These are phyloP conservation scores for Brachionus sp. DNA, from an alignment of 1,140 invertebrate genomes.

Conservation along the genomic window DNA sequence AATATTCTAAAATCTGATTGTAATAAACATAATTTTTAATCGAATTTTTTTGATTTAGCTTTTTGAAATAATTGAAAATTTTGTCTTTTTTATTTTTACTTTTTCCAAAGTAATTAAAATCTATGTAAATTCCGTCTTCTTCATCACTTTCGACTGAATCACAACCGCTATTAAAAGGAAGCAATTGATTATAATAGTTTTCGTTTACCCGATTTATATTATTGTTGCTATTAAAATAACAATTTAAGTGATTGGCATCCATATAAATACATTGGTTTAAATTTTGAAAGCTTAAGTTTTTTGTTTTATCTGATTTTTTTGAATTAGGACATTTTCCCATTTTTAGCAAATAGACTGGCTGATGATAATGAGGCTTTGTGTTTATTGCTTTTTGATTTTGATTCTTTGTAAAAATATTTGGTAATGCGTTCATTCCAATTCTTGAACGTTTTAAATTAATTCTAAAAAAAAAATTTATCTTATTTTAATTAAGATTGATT, in stretches of 20 bases:
- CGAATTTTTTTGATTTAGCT: background rate
- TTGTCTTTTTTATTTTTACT: conserved; percentile 28
- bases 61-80: conserved; percentile 35
- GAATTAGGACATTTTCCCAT: background rate
- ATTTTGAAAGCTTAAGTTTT: conserved; percentile 16
- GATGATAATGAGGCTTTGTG: background rate
- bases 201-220: background rate
- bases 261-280: conserved; percentile 9
- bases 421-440: conserved; percentile 11
- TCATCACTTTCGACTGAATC: conserved; percentile 26
- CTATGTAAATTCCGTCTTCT: background rate
- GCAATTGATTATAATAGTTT: background rate
- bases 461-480: background rate
- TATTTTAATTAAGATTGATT: background rate
- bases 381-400: background rate
- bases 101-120: background rate
- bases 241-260: background rate
- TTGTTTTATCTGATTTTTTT: background rate
- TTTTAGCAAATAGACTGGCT: conserved; percentile 11
- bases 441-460: background rate
- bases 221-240: conserved; percentile 1
- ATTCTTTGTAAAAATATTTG: conserved; percentile 26
- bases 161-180: conserved; percentile 6
- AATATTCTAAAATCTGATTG: conserved; percentile 31
- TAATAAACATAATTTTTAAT: conserved; percentile 41